Evolutionary conservation across 2,888 invertebrate genomes (phyloP), one percentile per base, ranked within the genome.

Genomic region (Drosophila ustulata): DNA sequence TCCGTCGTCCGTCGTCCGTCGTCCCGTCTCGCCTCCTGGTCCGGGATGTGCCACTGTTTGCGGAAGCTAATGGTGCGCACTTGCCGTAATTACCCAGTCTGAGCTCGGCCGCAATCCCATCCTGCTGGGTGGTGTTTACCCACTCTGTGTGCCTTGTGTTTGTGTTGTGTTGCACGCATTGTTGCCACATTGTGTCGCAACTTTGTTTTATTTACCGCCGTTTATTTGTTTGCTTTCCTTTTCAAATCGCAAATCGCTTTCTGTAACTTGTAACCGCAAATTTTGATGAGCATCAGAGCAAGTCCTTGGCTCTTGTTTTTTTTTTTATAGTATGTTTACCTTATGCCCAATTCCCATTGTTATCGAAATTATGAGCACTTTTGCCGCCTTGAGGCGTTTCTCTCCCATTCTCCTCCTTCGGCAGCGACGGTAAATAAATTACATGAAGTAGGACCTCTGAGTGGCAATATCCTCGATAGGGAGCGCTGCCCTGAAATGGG

Each of bases 41-140:
- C 30, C 7, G 30, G 30, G 75, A 66, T 72, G 47, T 62, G 51
- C 25, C 56, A 58, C 76, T 86, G 82, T 89, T 88, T 89, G 80
- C 82, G 78, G 79, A 85, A 84, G 82, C 79, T 85, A 89, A 89
- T 90, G 83, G 80, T 89, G 78, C 77, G 89, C 89, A 89, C 88
- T 88, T 88, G 88, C 88, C 75, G 56, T 87, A 88, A 88, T 88
- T 89, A 88, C 82, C 84, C 84, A 66, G 61, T 63, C 47, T 55
- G 55, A 62, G 66, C 61, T 64, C 63, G 55, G 55, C 63, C 76
- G n/a, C 37, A 13, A 11, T 13, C 41, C 39, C 30, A n/a, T 32
- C 43, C 64, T 69, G 30, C 52, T 52, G 58, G 71, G 66, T 86
- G 76, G 73, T 77, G 79, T 52, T 45, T 46, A 47, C 47, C 39